Evolutionary conservation across 2,113 vertebrate genomes (phyloP).

Genomic region (Euleptes europaea): DNA sequence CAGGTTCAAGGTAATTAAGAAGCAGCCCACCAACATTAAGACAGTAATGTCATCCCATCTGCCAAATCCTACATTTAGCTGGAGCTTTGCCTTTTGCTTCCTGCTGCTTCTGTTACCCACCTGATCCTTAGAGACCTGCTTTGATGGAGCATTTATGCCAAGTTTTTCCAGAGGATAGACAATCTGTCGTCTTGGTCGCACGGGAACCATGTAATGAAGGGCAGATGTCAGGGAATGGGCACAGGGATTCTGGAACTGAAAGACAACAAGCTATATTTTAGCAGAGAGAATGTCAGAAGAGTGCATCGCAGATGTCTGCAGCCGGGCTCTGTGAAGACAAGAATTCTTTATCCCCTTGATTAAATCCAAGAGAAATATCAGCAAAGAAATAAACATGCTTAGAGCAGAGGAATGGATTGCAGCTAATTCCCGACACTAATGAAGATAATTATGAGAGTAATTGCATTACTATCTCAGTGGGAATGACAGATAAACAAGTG

Average conservation of each 20-base stretch:
- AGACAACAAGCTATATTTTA: constrained; percentile 74
- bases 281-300: constrained; percentile 74
- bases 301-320: constrained; percentile 71
- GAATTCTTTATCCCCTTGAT: constrained; percentile 73
- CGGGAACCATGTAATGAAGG: constrained; percentile 89
- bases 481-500: constrained; percentile 99
- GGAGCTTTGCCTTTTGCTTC: constrained; percentile 74
- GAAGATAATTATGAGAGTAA: constrained; percentile 98
- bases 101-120: constrained; percentile 82
- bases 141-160: constrained; percentile 87
- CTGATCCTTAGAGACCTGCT: constrained; percentile 84
- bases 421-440: constrained; percentile 97
- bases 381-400: constrained; percentile 81
- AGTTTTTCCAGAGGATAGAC: constrained; percentile 93
- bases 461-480: constrained; percentile 98
- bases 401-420: constrained; percentile 88
- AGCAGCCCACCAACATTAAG: constrained; percentile 67
- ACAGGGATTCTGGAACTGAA: constrained; percentile 80
- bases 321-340: constrained; percentile 69
- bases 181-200: constrained; percentile 92
- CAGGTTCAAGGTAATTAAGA: constrained; percentile 76
- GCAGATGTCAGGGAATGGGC: constrained; percentile 85
- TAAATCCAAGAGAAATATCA: constrained; percentile 77
- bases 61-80: constrained; percentile 69
- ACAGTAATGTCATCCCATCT: constrained; percentile 76